These are phyloP conservation scores for Hephaestus fuliginosus DNA, from an alignment of 2,797 vertebrate genomes.

Conservation along the genomic window DNA sequence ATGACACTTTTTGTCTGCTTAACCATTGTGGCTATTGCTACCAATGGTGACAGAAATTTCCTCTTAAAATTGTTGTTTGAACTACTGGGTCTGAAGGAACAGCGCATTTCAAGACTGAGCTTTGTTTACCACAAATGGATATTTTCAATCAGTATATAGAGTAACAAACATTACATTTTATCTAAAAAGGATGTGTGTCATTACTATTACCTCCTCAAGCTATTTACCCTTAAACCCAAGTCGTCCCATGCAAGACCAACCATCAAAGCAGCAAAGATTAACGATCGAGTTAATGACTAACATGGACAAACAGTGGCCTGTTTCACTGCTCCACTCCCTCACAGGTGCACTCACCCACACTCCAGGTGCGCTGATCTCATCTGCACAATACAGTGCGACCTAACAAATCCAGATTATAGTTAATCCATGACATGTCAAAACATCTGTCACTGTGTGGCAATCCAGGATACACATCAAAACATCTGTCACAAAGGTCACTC, in stretches of 20 bases:
- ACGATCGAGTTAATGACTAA: constrained; percentile 59
- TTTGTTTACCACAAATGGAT: background rate
- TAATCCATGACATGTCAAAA: constrained; percentile 79
- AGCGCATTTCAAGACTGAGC: background rate
- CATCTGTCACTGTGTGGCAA: constrained; percentile 75
- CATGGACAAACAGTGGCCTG: constrained; percentile 70
- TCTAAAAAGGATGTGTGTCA: constrained; percentile 1
- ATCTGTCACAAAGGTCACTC: constrained; percentile 53
- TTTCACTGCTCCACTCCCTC: constrained; percentile 61
- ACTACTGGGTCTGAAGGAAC: background rate
- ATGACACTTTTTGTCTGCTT: background rate
- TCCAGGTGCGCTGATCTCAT: constrained; percentile 79
- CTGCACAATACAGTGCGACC: constrained; percentile 65
- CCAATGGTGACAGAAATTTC: background rate
- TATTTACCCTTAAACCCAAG: constrained; percentile 46
- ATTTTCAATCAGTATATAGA: constrained; percentile 5
- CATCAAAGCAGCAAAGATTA: constrained; percentile 65
- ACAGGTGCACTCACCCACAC: constrained; percentile 77
- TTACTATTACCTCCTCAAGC: constrained; percentile 6
- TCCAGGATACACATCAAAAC: constrained; percentile 55
- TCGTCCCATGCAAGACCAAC: constrained; percentile 19
- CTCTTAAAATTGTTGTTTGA: background rate
- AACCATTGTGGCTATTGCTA: background rate
- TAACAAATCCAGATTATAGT: constrained; percentile 72
- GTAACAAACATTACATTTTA: constrained; percentile 22